Evolutionary conservation across 2,888 invertebrate species (phyloP), one percentile per base, ranked within the genome.

Genomic region (Fabriciana adippe): DNA sequence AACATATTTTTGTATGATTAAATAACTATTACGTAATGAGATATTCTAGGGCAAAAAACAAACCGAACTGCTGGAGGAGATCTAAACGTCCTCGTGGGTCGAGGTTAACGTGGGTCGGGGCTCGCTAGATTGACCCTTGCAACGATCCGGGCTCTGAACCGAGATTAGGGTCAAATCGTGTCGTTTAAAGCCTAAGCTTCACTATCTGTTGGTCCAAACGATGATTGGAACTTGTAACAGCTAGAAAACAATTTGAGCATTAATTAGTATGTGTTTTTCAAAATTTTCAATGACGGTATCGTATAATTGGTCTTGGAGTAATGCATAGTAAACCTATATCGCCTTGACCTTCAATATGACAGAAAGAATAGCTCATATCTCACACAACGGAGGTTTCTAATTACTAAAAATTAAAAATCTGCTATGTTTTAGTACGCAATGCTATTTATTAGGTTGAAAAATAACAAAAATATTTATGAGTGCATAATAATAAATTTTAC

Each of bases 71-170:
- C 55, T 60, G 45, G 41, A 31, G 13, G 45, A 60, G 68, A 71
- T 61, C 67, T 61, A 56, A 60, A 56, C 50, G 59, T 60, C 53
- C 55, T 55, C 35, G 53, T 41, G 54, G 48, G 67, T 67, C 65
- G 67, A 61, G 75, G 75, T 69, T 73, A 75, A 75, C 74, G 64
- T 71, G 74, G 75, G 74, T 70, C 65, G 69, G 64, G 64, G 59
- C 57, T 64, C 69, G 57, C 66, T 67, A 69, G 66, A 69, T 69
- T 72, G 74, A 75, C 75, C 75, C 69, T 62, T 70, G 68, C 72
- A 71, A 72, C 69, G 69, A 73, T 68, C 68, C 66, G 68, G 71
- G 61, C 57, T 66, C 57, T 59, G 64, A 70, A 65, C 67, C 56
- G 53, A 69, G 69, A 71, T 71, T 67, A 59, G 67, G 71, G 68